Evolutionary conservation across 2,113 vertebrate species (phyloP), one percentile per base, ranked within the genome.

Genomic region (Nerophis lumbriciformis): DNA sequence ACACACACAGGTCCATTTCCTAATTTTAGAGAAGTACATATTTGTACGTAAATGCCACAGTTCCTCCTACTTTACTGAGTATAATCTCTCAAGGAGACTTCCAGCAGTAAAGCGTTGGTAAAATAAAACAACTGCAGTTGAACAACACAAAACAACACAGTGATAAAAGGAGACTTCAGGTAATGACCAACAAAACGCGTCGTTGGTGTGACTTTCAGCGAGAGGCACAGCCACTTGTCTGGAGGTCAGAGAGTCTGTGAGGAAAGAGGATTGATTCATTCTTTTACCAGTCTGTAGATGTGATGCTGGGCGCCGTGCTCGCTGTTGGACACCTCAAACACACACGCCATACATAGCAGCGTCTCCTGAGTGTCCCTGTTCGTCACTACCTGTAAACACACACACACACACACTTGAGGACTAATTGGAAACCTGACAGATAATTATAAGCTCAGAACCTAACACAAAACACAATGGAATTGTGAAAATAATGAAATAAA

Each of bases 291-390:
- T 91, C 96, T 93, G 92, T 99, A 99, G 93, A 97, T 98, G 63
- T 98, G 96, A 90, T 99, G 97, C 83, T 99, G 97, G 81, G 97
- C 96, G 63, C 97, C 97, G 1, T 99, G 97, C 82, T 99, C 96
- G 45, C 97, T 99, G 93, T 98, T 99, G 0, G 97, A 98, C 68
- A 99, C 97, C 82, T 99, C 97, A 75, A 98, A 99, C 82, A 99
- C 97, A 84, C 96, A 99, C 65, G 97, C 97, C 95, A 98, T 98
- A 89, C 97, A 99, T 78, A 99, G 94, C 83, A 99, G 91, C 21
- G 95, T 99, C 90, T 99, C 97, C 90, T 99, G 97, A 65, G 97
- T 99, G 81, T 98, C 97, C 87, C 97, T 92, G 86, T 99, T 99
- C 59, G 95, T 97, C 89, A 98, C 97, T 83, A 99, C 97, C 97